These are phyloP conservation scores for Glossophaga mutica DNA, from an alignment of 2,797 vertebrate genomes.

Conservation along the genomic window DNA sequence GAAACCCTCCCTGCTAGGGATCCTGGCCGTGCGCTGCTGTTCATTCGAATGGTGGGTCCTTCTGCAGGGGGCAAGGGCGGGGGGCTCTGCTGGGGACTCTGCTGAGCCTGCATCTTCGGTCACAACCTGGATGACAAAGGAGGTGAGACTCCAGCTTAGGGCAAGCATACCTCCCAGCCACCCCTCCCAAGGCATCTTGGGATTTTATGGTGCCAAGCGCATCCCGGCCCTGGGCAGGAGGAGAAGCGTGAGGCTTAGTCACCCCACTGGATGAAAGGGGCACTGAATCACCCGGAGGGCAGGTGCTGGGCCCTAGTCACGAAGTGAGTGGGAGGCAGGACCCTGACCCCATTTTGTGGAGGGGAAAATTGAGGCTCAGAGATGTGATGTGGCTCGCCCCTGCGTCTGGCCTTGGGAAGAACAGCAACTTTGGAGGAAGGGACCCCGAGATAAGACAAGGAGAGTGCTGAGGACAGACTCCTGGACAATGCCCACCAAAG, in stretches of 20 bases:
- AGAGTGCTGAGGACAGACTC: neutral
- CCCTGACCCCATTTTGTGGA: neutral
- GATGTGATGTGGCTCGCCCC: rapidly evolving
- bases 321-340: neutral
- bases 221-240: neutral
- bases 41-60: neutral
- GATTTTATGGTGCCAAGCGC: neutral
- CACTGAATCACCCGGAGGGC: neutral
- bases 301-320: neutral
- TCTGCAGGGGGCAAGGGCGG: neutral
- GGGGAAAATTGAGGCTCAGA: neutral
- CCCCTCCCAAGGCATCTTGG: neutral
- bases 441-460: neutral
- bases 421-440: neutral
- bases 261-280: neutral
- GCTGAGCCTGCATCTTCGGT: neutral
- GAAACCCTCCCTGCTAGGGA: neutral
- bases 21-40: too few relatives aligned
- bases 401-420: neutral
- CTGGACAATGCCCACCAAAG: neutral
- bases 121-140: neutral
- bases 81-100: neutral
- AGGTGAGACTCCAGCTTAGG: neutral
- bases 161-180: neutral
- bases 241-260: neutral